phyloP scores from a whole-genome alignment of 2,113 vertebrate species.

The Passer montanus region DNA sequence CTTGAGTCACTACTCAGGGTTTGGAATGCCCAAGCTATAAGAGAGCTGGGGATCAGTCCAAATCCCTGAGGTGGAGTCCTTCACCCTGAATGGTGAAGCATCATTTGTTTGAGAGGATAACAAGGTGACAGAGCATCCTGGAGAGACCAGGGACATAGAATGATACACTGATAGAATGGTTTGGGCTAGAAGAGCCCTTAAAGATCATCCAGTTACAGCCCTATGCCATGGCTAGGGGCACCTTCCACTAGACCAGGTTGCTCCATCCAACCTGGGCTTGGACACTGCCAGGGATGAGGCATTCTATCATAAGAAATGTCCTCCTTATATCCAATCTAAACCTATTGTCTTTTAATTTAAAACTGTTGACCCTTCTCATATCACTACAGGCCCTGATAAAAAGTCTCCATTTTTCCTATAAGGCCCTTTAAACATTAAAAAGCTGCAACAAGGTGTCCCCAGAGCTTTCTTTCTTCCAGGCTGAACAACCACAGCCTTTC shows the following conservation, averaged over 20 bases:
- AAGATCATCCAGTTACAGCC: neutral
- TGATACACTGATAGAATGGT: neutral
- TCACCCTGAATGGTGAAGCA: neutral
- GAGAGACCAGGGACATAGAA: neutral
- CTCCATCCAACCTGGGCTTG: neutral
- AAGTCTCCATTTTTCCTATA: neutral
- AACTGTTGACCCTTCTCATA: neutral
- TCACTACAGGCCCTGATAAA: neutral
- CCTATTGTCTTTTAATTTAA: neutral
- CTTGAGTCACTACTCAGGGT: neutral
- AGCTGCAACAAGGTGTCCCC: neutral
- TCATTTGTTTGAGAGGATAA: neutral
- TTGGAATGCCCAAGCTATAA: neutral
- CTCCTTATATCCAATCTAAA: neutral
- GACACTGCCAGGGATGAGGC: neutral
- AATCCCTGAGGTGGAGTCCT: neutral
- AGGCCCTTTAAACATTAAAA: neutral
- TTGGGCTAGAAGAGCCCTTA: neutral
- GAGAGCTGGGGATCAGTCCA: neutral
- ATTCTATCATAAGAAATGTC: neutral
- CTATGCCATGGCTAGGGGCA: neutral
- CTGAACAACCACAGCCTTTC: neutral
- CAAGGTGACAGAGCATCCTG: neutral
- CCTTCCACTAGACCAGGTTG: neutral
- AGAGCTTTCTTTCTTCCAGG: neutral